Conservation (phyloP, 2,888 invertebrate species). For the Microchrysa polita region DNA sequence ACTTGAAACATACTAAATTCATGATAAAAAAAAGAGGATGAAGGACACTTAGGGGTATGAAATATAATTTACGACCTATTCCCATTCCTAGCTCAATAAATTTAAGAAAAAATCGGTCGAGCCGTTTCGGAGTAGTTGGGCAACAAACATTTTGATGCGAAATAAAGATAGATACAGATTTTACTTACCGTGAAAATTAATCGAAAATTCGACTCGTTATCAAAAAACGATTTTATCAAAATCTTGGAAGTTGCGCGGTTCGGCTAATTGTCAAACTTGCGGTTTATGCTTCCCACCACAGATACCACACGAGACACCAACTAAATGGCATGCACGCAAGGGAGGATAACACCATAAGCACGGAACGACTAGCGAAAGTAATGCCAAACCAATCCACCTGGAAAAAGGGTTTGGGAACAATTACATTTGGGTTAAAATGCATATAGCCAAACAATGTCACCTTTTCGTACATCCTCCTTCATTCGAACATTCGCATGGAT, state of each 20-base stretch:
- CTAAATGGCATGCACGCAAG: slow-evolving; percentile 83
- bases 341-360: slow-evolving; percentile 95
- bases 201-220: slow-evolving; percentile 44
- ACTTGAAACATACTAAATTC: no score
- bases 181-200: slow-evolving; percentile 36
- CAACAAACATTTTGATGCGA: no score
- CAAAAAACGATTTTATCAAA: slow-evolving; percentile 51
- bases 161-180: no score
- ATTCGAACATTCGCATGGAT: slow-evolving; percentile 83
- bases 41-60: no score
- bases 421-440: no score
- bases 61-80: no score
- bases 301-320: slow-evolving; percentile 80
- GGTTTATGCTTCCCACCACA: slow-evolving; percentile 85
- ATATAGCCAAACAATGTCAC: slow-evolving; percentile 58
- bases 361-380: slow-evolving; percentile 88
- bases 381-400: slow-evolving; percentile 84
- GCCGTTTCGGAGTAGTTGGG: no score
- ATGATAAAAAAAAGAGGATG: no score
- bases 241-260: slow-evolving; percentile 53
- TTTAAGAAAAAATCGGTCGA: no score
- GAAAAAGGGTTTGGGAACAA: not conserved
- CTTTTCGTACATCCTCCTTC: slow-evolving; percentile 80
- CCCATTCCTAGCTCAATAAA: no score
- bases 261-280: slow-evolving; percentile 65